phyloP scores from a whole-genome alignment of 2,888 invertebrate genomes.

The Drosophila mulleri region DNA sequence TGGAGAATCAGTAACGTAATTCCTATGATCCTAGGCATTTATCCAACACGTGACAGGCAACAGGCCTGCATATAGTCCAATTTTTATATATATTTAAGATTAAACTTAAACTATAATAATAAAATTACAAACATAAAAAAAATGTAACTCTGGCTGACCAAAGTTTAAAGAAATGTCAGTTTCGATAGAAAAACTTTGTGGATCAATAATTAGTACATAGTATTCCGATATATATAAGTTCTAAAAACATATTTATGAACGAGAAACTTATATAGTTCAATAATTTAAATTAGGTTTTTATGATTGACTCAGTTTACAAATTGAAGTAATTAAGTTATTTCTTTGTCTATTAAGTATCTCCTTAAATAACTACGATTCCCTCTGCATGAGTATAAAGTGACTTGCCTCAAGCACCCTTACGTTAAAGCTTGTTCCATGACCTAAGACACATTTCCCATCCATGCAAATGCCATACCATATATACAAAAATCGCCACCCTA shows the following conservation, averaged over 20 bases:
- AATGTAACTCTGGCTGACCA: no score
- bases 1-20: constrained; percentile 39
- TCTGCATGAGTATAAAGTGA: not conserved
- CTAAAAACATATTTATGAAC: no score
- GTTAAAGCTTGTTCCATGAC: not conserved
- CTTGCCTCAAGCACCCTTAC: not conserved
- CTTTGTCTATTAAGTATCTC: not conserved
- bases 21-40: constrained; percentile 73
- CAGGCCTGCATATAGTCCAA: constrained; percentile 65
- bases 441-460: not conserved
- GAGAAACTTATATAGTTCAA: no score
- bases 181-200: not conserved
- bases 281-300: no score
- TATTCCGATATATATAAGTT: not conserved
- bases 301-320: not conserved
- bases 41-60: constrained; percentile 61
- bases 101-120: constrained; percentile 49
- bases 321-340: not conserved
- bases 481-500: not conserved
- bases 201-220: not conserved
- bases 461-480: constrained; percentile 1
- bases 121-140: constrained; percentile 36
- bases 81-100: constrained; percentile 77
- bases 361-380: not conserved
- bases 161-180: not conserved